Percentiles rank a stretch among this genome's conserved stretches.
These are phyloP conservation scores for Eriosoma lanigerum DNA, from an alignment of 1,140 invertebrate species.

Conservation along the genomic window DNA sequence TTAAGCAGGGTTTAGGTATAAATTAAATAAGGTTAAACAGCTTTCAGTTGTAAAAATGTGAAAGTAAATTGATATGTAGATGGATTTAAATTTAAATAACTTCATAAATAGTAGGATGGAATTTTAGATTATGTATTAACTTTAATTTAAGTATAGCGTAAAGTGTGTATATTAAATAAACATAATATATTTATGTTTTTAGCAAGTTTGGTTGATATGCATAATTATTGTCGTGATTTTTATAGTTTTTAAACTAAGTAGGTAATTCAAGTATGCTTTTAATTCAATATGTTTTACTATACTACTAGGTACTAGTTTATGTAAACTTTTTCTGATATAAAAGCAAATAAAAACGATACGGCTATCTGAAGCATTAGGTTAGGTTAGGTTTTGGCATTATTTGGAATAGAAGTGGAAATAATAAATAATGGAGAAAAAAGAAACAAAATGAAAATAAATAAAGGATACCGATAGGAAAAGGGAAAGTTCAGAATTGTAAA, in stretches of 20 bases:
- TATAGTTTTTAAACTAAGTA: too few species aligned
- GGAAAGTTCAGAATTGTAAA: slow-evolving; percentile 28
- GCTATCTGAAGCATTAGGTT: not conserved
- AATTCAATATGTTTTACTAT: not conserved
- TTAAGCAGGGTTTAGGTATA: too few species aligned
- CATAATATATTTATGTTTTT: not conserved
- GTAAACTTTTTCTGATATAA: not conserved
- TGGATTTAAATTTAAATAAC: not conserved
- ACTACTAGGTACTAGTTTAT: not conserved
- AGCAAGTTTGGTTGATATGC: not conserved
- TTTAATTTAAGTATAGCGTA: not conserved
- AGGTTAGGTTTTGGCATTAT: not conserved
- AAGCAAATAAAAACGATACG: not conserved
- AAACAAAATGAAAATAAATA: not conserved
- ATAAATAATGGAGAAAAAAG: slow-evolving; percentile 14
- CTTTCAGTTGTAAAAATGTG: too few species aligned
- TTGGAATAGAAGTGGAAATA: slow-evolving; percentile 35
- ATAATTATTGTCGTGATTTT: not conserved
- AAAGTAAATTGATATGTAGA: too few species aligned
- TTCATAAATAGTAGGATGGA: not conserved
- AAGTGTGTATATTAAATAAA: not conserved
- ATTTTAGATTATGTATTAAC: not conserved
- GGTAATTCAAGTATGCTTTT: too few species aligned
- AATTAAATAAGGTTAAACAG: too few species aligned
- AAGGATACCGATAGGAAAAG: not conserved